A percentile compares a stretch with the other conserved stretches of the same genome.
These are phyloP conservation scores for Chelonus formosanus DNA, from an alignment of 2,888 invertebrate species.

Conservation along the genomic window DNA sequence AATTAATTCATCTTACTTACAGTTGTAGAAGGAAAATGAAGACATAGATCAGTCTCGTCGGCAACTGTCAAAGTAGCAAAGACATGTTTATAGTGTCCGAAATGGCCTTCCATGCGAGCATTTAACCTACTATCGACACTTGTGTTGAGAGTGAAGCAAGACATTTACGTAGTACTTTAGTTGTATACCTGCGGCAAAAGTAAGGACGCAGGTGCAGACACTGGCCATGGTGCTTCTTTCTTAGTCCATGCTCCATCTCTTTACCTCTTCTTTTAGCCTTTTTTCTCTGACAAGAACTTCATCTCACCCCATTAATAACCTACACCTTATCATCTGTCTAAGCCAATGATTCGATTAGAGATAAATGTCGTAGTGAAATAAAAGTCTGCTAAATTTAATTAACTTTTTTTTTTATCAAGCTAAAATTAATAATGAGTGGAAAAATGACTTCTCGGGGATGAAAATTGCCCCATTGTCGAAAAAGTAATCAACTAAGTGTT, in stretches of 20 bases:
- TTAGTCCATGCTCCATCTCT: slow-evolving; percentile 1
- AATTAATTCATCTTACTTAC: too few species aligned
- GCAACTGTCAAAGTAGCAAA: slow-evolving; percentile 21
- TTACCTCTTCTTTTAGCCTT: neutral
- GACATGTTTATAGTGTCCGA: slow-evolving; percentile 33
- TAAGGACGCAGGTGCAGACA: slow-evolving; percentile 25
- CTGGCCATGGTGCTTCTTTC: slow-evolving; percentile 12
- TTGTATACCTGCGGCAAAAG: slow-evolving; percentile 9
- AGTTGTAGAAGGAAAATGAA: slow-evolving; percentile 36
- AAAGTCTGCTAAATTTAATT: neutral
- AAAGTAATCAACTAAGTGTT: slow-evolving; percentile 7
- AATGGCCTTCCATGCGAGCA: slow-evolving; percentile 34
- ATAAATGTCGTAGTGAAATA: neutral
- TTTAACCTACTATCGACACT: slow-evolving; percentile 29
- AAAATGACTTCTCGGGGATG: too few species aligned
- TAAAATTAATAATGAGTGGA: too few species aligned
- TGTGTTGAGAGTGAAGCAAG: slow-evolving; percentile 19
- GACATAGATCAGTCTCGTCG: slow-evolving; percentile 43
- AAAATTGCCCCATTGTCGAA: neutral
- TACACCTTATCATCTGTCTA: neutral
- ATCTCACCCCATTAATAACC: slow-evolving; percentile 22
- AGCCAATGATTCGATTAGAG: slow-evolving; percentile 7
- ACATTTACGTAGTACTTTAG: slow-evolving; percentile 13
- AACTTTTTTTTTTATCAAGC: neutral
- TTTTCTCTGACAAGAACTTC: slow-evolving; percentile 11